Percentiles rank a stretch among this genome's conserved stretches.
These are phyloP conservation scores for Andricus quercusramuli DNA, from an alignment of 2,888 invertebrate species.

Conservation along the genomic window DNA sequence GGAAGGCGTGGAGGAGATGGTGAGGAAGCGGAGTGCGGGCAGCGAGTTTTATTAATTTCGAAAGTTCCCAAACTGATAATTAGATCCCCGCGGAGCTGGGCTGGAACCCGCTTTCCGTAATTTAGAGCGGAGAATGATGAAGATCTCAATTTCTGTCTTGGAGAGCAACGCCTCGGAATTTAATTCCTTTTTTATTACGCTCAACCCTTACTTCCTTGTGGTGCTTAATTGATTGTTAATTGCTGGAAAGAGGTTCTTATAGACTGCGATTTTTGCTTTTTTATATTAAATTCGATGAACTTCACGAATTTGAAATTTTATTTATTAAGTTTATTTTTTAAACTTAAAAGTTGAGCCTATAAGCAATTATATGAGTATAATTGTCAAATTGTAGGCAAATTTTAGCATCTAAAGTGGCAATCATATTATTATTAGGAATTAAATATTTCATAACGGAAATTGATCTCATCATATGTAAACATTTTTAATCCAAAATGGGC, in stretches of 20 bases:
- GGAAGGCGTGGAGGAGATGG: conserved; percentile 24
- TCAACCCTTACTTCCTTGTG: not conserved
- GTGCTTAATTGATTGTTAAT: conserved; percentile 31
- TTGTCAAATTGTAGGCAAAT: no score
- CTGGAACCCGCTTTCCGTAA: conserved; percentile 42
- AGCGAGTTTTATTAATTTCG: conserved; percentile 75
- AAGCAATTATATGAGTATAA: no score
- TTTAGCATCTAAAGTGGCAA: no score
- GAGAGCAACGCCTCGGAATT: conserved; percentile 11
- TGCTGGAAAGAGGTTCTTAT: not conserved
- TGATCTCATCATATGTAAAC: no score
- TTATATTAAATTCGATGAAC: not conserved
- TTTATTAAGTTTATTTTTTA: no score
- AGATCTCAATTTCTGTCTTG: conserved; percentile 43
- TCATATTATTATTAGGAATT: no score
- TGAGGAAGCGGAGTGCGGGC: conserved; percentile 35
- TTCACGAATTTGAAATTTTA: no score
- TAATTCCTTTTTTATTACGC: conserved; percentile 38
- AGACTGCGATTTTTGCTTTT: not conserved
- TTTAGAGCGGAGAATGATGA: conserved; percentile 48
- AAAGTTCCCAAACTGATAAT: conserved; percentile 75
- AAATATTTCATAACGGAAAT: no score
- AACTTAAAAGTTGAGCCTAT: no score
- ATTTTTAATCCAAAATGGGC: no score
- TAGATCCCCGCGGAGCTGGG: conserved; percentile 66